These are phyloP conservation scores for Phymanthus crucifer DNA, from an alignment of 92 coral and sea anemone genomes.

Conservation along the genomic window DNA sequence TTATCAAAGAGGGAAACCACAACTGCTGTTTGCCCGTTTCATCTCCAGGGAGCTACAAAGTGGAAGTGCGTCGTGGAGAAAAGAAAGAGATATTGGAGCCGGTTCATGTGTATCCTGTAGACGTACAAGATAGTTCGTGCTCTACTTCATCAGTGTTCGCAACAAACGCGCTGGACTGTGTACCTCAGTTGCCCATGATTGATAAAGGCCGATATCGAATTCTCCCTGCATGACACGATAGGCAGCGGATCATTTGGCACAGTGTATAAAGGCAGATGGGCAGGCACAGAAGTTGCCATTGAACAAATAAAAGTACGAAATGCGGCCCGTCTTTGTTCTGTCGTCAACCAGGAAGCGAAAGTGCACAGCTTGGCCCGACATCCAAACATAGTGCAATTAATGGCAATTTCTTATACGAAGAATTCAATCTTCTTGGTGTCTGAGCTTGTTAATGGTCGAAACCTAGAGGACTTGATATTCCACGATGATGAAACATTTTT, in stretches of 20 bases:
- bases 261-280: constrained; percentile 38
- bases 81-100: constrained; percentile 35
- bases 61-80: constrained; percentile 39
- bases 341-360: constrained; percentile 27
- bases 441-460: constrained; percentile 29
- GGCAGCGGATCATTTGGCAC: constrained; percentile 34
- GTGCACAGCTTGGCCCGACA: constrained; percentile 50
- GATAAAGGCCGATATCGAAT: constrained; percentile 18
- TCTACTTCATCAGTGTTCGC: constrained; percentile 1
- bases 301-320: constrained; percentile 42
- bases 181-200: constrained; percentile 11
- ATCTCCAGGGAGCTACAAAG: constrained; percentile 44
- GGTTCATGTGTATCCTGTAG: constrained; percentile 9
- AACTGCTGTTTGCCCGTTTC: constrained; percentile 21
- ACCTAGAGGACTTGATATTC: constrained; percentile 52
- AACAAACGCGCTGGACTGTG: background rate
- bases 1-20: constrained; percentile 40
- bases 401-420: constrained; percentile 40
- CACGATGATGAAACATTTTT: constrained; percentile 27
- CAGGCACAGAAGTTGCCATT: constrained; percentile 38
- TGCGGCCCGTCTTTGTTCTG: constrained; percentile 26
- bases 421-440: constrained; percentile 38
- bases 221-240: constrained; percentile 8
- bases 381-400: constrained; percentile 51
- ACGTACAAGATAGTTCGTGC: background rate